phyloP scores from a whole-genome alignment of 2,797 vertebrate genomes.

The Clarias pachynema region DNA sequence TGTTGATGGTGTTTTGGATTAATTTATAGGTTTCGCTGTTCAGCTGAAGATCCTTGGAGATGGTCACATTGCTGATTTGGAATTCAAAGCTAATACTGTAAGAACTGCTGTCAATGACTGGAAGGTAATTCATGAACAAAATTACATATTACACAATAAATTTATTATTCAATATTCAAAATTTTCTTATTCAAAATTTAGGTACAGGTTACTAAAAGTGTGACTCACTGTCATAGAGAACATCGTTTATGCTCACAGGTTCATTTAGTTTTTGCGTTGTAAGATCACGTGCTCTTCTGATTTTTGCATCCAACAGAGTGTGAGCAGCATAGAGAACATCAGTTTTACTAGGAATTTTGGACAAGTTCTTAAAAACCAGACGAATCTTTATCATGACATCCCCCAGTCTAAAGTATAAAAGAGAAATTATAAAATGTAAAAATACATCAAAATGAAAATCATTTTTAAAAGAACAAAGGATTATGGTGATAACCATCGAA shows the following conservation, averaged over 20 bases:
- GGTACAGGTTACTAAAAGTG: no score
- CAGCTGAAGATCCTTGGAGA: neutral
- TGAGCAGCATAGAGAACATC: neutral
- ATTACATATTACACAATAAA: neutral
- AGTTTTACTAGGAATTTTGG: neutral
- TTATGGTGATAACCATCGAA: no score
- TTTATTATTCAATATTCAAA: no score
- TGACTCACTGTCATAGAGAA: no score
- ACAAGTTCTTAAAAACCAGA: constrained; percentile 26
- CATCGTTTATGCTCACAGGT: constrained; percentile 5
- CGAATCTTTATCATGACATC: constrained; percentile 1
- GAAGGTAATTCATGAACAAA: neutral
- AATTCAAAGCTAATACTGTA: neutral
- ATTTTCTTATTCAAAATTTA: neutral
- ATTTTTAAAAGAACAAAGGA: no score
- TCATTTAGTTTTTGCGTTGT: no score
- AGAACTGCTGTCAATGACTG: neutral
- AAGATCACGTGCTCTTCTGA: no score
- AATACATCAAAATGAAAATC: neutral
- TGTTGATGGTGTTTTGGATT: neutral
- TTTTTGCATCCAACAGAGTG: neutral
- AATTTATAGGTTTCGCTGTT: neutral
- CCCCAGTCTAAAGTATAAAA: neutral
- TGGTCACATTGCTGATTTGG: neutral
- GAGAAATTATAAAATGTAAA: neutral